Base-by-base conservation (phyloP, 1,140 invertebrate species). In the Epicauta chinensis region DNA sequence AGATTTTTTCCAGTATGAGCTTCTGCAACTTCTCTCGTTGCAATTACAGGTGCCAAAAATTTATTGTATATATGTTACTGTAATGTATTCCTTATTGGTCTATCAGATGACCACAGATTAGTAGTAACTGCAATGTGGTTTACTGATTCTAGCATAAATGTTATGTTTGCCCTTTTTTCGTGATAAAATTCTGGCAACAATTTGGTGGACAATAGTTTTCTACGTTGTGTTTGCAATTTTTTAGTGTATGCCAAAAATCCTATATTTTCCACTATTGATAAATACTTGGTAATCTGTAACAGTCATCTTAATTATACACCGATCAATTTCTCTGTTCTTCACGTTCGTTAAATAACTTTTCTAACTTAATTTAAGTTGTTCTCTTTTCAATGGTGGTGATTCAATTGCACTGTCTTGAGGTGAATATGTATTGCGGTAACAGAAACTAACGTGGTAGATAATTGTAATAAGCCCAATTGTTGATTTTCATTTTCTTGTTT, bases 41-140 rank as follows among this genome's bases (percentile, higher is more conserved):
- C 10, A 12, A 58, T 34, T 2, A 45, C 34, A 13, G n/a, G 17
- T 2, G 44, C n/a, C 23, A 39, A 30, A 2, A 39, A 16, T 15
- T 47, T n/a, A 32, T 52, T 13, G 30, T 42, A 13, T 16, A 59
- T 59, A 52, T 16, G 49, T 56, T 1, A 53, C 29, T 14, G 41
- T 53, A 4, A 53, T 39, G 9, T 53, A 56, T 10, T 15, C 11
- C 30, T 29, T 46, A 31, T 44, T 56, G 13, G n/a, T n/a, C 45
- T 56, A 9, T 59, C 51, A 10, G 57, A 56, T 13, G 49, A 34
- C 50, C 54, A 59, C 5, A 59, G 44, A 31, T 59, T 54, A 9
- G 57, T 52, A 1, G 57, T 55, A 34, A 34, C 12, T 34, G 37
- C 14, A 15, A 12, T 3, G 14, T 13, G 6, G 15, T 46, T n/a